These are phyloP conservation scores for Mesocricetus auratus DNA, from an alignment of 2,113 vertebrate genomes.

Conservation along the genomic window DNA sequence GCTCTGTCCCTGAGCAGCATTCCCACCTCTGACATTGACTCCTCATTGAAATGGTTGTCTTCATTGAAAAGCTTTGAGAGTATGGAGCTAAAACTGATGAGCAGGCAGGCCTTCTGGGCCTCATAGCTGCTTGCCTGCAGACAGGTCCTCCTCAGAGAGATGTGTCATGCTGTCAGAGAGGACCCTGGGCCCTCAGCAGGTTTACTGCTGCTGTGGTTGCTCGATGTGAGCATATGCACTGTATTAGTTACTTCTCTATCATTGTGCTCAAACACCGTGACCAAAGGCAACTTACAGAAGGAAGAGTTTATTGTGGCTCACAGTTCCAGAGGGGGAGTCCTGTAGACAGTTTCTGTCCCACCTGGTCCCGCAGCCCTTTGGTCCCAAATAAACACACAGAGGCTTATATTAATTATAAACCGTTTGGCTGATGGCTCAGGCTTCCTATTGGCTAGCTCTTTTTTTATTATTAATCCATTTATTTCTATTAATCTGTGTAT, in stretches of 20 bases:
- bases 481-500: too few relatives aligned
- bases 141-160: not conserved
- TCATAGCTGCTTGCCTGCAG: not conserved
- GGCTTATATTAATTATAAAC: too few relatives aligned
- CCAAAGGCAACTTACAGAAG: not conserved
- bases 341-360: too few relatives aligned
- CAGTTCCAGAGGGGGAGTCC: not conserved
- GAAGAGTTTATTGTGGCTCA: not conserved
- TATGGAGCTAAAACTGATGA: not conserved
- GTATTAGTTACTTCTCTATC: not conserved
- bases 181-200: not conserved
- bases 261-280: not conserved
- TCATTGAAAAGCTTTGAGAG: not conserved
- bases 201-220: not conserved
- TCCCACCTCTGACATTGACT: rapidly evolving
- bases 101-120: not conserved
- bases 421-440: too few relatives aligned
- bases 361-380: too few relatives aligned
- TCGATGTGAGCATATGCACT: too few relatives aligned
- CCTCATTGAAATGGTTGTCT: not conserved
- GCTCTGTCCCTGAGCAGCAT: not conserved
- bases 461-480: too few relatives aligned
- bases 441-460: too few relatives aligned
- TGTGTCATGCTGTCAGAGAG: not conserved
- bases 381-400: too few relatives aligned